Evolutionary conservation across 2,113 vertebrate species (phyloP).

Genomic region (Tenrec ecaudatus): DNA sequence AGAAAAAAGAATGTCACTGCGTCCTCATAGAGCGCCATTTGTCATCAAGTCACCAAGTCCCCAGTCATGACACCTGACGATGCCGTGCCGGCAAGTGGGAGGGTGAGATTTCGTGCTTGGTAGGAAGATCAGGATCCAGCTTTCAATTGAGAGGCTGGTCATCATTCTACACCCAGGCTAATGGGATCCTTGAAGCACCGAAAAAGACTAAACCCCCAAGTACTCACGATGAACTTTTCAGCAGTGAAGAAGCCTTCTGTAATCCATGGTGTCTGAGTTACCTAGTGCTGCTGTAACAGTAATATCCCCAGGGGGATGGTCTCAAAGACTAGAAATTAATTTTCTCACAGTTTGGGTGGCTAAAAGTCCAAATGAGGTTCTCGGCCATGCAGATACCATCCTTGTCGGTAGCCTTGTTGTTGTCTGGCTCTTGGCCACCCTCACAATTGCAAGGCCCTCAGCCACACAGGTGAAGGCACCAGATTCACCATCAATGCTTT

Average conservation of each 20-base stretch:
- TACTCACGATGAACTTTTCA: not conserved
- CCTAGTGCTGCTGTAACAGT: not conserved
- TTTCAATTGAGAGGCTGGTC: slow-evolving; percentile 23
- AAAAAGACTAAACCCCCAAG: not conserved
- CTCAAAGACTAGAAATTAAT: not conserved
- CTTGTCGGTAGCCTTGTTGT: not conserved
- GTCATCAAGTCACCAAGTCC: slow-evolving; percentile 1
- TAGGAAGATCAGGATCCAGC: not conserved
- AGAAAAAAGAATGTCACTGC: not conserved
- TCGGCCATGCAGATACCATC: not conserved
- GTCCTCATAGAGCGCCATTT: not conserved
- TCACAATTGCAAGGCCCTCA: not conserved
- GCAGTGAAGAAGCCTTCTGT: not conserved
- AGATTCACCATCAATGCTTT: too few species aligned
- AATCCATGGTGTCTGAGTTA: not conserved
- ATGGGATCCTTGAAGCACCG: not conserved
- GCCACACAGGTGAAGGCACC: too few species aligned
- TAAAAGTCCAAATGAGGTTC: not conserved
- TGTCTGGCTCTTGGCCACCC: not conserved
- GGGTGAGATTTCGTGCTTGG: not conserved
- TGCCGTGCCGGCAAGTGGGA: not conserved
- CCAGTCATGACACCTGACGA: not conserved
- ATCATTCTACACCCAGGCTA: not conserved
- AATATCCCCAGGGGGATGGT: not conserved
- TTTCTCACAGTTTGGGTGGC: not conserved